Base-by-base conservation (phyloP, 2,113 vertebrate genomes). In the Noctilio leporinus region DNA sequence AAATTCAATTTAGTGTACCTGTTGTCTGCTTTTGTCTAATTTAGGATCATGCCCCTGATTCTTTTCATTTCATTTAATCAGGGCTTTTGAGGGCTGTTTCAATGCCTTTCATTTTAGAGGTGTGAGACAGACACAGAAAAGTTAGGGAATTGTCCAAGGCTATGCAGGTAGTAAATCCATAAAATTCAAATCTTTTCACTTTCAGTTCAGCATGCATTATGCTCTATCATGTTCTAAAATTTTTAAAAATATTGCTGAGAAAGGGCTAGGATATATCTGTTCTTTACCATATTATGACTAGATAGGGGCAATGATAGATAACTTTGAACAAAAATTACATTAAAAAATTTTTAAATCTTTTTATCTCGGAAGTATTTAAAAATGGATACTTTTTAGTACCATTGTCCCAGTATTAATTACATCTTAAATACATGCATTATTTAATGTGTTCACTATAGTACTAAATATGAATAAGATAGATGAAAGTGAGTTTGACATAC, bases 21-120 rank as follows among this genome's bases (percentile, higher is more conserved):
- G 43, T 59, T 86, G 24, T 62, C 72, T 89, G 91, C 22, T 76
- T 95, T 94, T 10, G 47, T 28, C 59, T 64, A 30, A 82, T 57
- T 94, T 86, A 83, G 28, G 65, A 72, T 75, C 53, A 16, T 91
- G 10, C 2, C n/a, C n/a, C 17, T 91, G n/a, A 49, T 83, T 72
- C 24, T 91, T 90, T 87, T 87, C 35, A 43, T 77, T 96, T 95
- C 19, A 84, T 26, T 89, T 80, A 70, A 35, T 86, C 81, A 51
- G 59, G 64, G 16, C 6, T 87, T 93, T 96, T 93, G 38, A 91
- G 75, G 69, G 57, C 15, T 30, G 51, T 65, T 62, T 78, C 2
- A 77, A 24, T 14, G n/a, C 20, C 26, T 11, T 94, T 83, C 35
- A 30, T 89, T 92, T 93, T 89, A 94, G n/a, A 77, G 53, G 26